phyloP scores from a whole-genome alignment of 2,888 invertebrate species.

The Toxonevra muliebris region DNA sequence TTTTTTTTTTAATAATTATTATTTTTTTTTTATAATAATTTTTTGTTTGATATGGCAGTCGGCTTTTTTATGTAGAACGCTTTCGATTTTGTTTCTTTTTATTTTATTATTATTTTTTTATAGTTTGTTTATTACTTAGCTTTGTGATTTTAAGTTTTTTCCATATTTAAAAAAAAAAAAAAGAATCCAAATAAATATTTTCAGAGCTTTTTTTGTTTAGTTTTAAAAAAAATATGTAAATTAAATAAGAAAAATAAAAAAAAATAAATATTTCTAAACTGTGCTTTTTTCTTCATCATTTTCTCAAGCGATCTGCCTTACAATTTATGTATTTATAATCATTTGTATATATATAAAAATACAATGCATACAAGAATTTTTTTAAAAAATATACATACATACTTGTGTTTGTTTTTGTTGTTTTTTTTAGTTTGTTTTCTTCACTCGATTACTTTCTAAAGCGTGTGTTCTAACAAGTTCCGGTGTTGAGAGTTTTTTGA shows the following conservation, averaged over 20 bases:
- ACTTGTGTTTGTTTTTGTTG: background rate
- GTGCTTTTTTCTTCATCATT: too few relatives aligned
- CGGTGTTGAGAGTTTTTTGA: too few relatives aligned
- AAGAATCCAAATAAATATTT: too few relatives aligned
- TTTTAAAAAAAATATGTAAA: too few relatives aligned
- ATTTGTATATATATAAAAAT: background rate
- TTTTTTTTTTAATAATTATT: slow-evolving; percentile 32
- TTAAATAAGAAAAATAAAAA: too few relatives aligned
- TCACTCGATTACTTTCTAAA: slow-evolving; percentile 5
- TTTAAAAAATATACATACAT: background rate
- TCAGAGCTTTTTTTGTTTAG: background rate
- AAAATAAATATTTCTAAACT: too few relatives aligned
- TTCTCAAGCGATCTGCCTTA: too few relatives aligned
- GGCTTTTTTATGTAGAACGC: slow-evolving; percentile 43
- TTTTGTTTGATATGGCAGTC: slow-evolving; percentile 52
- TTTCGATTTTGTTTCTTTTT: slow-evolving; percentile 34
- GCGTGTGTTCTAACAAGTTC: background rate
- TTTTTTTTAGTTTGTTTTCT: background rate
- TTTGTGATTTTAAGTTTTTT: too few relatives aligned
- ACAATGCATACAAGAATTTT: background rate
- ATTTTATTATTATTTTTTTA: slow-evolving; percentile 46
- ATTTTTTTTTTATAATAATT: slow-evolving; percentile 39
- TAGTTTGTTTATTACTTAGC: slow-evolving; percentile 31
- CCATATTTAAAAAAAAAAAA: too few relatives aligned
- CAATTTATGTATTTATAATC: too few relatives aligned